phyloP scores from a whole-genome alignment of 2,888 invertebrate genomes.

The Dysmachus trigonus region DNA sequence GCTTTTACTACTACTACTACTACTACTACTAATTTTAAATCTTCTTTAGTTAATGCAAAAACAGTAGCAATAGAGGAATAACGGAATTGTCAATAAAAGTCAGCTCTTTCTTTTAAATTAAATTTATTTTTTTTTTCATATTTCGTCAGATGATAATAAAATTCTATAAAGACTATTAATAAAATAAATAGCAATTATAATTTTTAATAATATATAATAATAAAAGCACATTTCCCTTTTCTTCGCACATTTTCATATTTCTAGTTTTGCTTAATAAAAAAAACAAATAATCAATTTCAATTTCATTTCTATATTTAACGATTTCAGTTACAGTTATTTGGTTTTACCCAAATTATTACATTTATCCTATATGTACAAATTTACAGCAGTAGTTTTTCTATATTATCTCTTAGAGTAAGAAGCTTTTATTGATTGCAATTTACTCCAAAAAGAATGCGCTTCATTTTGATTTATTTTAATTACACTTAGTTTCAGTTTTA shows the following conservation, averaged over 20 bases:
- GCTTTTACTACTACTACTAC: too few relatives aligned
- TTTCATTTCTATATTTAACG: conserved; percentile 10
- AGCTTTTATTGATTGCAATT: conserved; percentile 2
- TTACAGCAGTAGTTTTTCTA: not conserved
- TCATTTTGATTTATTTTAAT: not conserved
- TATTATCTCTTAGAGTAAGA: not conserved
- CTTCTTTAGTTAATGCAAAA: too few relatives aligned
- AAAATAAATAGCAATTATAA: conserved; percentile 37
- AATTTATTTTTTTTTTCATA: conserved; percentile 42
- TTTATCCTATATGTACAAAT: conserved; percentile 31
- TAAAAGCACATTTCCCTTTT: conserved; percentile 22
- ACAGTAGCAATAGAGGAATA: too few relatives aligned
- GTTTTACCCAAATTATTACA: not conserved
- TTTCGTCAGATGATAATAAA: conserved; percentile 47
- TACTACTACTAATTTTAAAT: too few relatives aligned
- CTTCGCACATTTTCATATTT: not conserved
- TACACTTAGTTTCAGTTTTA: not conserved
- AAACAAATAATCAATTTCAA: conserved; percentile 32
- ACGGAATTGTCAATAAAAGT: not conserved
- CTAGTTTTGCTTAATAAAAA: not conserved
- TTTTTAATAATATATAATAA: conserved; percentile 20
- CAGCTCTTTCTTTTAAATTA: not conserved
- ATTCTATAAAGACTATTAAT: conserved; percentile 45
- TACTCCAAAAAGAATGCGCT: not conserved
- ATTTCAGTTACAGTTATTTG: not conserved